phyloP scores from a whole-genome alignment of 2,797 vertebrate genomes.

The Salarias fasciatus region DNA sequence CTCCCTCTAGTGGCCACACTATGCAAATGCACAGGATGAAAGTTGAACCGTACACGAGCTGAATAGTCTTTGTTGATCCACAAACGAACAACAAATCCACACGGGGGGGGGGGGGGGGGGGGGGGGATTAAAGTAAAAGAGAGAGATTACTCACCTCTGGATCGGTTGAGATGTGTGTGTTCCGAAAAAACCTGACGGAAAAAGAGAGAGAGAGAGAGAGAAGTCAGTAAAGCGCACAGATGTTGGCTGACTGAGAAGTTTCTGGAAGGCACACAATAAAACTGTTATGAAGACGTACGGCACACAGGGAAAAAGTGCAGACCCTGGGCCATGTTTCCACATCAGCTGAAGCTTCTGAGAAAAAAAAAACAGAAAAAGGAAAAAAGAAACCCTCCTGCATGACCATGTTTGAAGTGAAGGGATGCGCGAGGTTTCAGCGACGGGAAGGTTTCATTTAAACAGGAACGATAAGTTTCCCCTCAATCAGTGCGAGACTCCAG shows the following conservation, averaged over 20 bases:
- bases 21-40: conserved; percentile 16
- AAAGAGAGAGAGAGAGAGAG: conserved; percentile 36
- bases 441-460: background rate
- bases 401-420: too few relatives aligned
- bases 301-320: background rate
- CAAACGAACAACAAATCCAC: too few relatives aligned
- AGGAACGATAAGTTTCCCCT: too few relatives aligned
- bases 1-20: conserved; percentile 48
- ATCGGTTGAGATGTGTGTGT: conserved; percentile 25
- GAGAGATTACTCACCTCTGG: conserved; percentile 49
- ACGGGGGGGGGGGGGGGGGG: too few relatives aligned
- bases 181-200: conserved; percentile 43
- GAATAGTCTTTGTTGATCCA: too few relatives aligned
- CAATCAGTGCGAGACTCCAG: too few relatives aligned
- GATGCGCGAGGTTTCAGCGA: too few relatives aligned
- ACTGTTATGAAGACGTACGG: background rate
- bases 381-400: too few relatives aligned
- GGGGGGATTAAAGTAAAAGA: too few relatives aligned
- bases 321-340: conserved; percentile 16
- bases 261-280: conserved; percentile 8
- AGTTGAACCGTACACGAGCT: too few relatives aligned
- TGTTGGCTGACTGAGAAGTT: background rate
- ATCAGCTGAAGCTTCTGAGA: conserved; percentile 5
- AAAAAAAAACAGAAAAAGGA: background rate
- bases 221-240: conserved; percentile 16